phyloP scores from a whole-genome alignment of 2,113 vertebrate species.

The Cranoglanis bouderius region DNA sequence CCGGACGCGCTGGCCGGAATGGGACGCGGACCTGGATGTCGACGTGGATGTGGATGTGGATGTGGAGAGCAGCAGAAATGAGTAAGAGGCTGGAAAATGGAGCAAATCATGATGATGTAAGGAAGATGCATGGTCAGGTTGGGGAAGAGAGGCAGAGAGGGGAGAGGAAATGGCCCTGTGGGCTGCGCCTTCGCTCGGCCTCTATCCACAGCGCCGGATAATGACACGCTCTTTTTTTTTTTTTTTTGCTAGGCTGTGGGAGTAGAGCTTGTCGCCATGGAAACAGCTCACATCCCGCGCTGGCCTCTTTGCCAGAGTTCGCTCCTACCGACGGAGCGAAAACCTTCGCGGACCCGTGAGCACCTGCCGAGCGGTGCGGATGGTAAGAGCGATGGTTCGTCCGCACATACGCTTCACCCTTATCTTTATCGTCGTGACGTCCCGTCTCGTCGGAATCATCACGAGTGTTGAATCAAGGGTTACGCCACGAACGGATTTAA shows the following conservation, averaged over 20 bases:
- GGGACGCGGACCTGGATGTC: background rate
- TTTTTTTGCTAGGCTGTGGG: constrained; percentile 67
- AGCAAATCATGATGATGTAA: constrained; percentile 62
- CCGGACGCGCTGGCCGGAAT: background rate
- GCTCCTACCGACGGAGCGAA: constrained; percentile 56
- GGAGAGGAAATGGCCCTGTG: constrained; percentile 45
- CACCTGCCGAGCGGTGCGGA: constrained; percentile 44
- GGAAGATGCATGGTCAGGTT: constrained; percentile 51
- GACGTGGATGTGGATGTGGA: background rate
- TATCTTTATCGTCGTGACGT: background rate
- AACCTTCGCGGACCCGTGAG: constrained; percentile 53
- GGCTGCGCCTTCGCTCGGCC: constrained; percentile 58
- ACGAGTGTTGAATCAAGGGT: background rate
- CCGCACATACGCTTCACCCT: background rate
- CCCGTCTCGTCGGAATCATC: constrained; percentile 7
- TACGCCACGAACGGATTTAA: constrained; percentile 28
- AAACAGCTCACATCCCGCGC: constrained; percentile 78
- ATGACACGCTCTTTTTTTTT: constrained; percentile 73
- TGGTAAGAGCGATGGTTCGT: background rate
- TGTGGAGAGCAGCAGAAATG: constrained; percentile 14
- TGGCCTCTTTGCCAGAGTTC: constrained; percentile 57
- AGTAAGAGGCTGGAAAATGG: constrained; percentile 52
- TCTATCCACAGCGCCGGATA: constrained; percentile 73
- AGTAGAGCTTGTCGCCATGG: constrained; percentile 76
- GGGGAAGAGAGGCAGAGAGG: constrained; percentile 44